Conservation (phyloP, 2,888 invertebrate genomes). For the Drosophila affinis region DNA sequence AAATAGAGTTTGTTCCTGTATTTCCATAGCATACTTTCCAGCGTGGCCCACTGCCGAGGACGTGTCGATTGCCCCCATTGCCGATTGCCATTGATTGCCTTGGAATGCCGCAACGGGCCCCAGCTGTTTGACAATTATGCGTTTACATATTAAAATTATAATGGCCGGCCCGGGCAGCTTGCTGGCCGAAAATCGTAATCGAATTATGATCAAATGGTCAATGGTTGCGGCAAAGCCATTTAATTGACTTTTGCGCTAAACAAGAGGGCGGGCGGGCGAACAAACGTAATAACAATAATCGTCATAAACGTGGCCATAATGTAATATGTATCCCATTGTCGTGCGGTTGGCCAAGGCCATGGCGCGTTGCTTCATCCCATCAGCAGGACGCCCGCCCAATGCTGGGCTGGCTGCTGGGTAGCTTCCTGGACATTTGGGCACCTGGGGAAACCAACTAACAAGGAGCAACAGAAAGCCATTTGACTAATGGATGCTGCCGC, state of each 20-base stretch:
- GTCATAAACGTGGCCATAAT: constrained; percentile 64
- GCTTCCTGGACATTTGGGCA: constrained; percentile 36
- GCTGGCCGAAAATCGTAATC: constrained; percentile 52
- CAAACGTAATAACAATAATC: constrained; percentile 72
- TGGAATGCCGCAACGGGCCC: constrained; percentile 22
- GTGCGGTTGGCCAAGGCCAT: constrained; percentile 6
- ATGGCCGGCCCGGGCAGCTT: constrained; percentile 33
- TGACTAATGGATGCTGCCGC: constrained; percentile 69
- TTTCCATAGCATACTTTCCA: constrained; percentile 29
- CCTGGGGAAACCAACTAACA: constrained; percentile 44
- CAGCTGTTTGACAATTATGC: constrained; percentile 33
- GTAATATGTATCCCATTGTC: constrained; percentile 32
- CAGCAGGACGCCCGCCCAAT: constrained; percentile 4
- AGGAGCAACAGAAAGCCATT: constrained; percentile 64
- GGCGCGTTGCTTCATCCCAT: background rate
- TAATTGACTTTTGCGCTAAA: constrained; percentile 70
- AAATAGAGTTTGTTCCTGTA: background rate
- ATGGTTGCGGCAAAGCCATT: constrained; percentile 53
- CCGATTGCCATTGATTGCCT: constrained; percentile 33
- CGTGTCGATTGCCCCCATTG: background rate
- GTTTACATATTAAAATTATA: constrained; percentile 40
- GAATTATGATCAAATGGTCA: constrained; percentile 58
- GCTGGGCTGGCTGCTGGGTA: constrained; percentile 25
- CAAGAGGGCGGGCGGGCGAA: constrained; percentile 22
- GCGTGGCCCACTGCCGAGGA: constrained; percentile 6